Base-by-base conservation (phyloP, 2,797 vertebrate genomes). In the Platalea minor region DNA sequence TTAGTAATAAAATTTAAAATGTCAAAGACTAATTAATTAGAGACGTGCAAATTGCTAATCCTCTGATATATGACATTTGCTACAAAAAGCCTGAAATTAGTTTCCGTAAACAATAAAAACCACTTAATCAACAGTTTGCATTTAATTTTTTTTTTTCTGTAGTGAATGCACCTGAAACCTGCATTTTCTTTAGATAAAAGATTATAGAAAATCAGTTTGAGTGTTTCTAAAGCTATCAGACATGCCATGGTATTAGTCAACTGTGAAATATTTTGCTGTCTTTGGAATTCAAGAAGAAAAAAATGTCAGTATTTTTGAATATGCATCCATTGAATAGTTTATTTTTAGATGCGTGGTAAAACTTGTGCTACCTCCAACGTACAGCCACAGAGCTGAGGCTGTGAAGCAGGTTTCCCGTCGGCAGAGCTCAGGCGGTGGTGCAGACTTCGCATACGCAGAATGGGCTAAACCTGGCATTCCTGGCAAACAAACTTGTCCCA, bases 1-100 rank as follows among this genome's bases (percentile, higher is more conserved):
- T 88, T 80, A 91, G 87, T 64, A 73, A 68, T 37, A 96, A 61
- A 94, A 95, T 91, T 89, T 41, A 50, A 97, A 96, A 81, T 89
- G 91, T 76, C 45, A 45, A 91, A 81, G 54, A 24, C 19, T 74
- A 91, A 95, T 92, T 96, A 89, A 92, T 93, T 91, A 95, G 60
- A 77, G 46, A 67, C 0, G 17, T 50, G 26, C 13, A 73, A 93
- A 89, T 86, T 93, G 59, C 78, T 95, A 81, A 87, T 89, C 74
- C 56, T 94, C 50, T 65, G 68, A 85, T 94, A 85, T 31, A 77
- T 26, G 59, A 35, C 19, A 84, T 88, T 95, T 95, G 37, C 68
- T 85, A 84, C 35, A 17, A 84, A 93, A 96, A 91, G 15, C 57
- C 70, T 74, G 54, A 95, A 94, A 95, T 67, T n/a, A 31, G 43